Base-by-base conservation (phyloP, 2,888 invertebrate species). In the Agapostemon virescens region DNA sequence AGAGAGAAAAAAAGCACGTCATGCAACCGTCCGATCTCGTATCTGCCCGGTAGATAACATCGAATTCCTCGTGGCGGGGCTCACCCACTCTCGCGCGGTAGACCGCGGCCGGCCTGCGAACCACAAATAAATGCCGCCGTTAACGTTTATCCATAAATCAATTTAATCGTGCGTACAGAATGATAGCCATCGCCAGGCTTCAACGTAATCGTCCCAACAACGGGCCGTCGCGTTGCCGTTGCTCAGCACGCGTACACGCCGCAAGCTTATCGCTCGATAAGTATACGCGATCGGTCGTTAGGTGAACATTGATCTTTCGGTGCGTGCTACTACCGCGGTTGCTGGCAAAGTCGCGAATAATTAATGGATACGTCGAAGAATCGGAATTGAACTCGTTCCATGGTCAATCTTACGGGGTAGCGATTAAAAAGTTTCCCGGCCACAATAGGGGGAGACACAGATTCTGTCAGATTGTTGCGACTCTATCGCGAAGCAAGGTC, bases 111-210 rank as follows among this genome's bases (percentile, higher is more conserved):
- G 71, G 69, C 69, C 77, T 75, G 79, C 79, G 82, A 74, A 78
- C 82, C 83, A 84, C 86, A 88, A 85, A 87, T 87, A 73, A 84
- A 87, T 82, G 75, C 85, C 84, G 84, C 84, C 84, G 85, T 79
- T 85, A 89, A 88, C 87, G 79, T 84, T 88, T 87, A 80, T 40
- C 74, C 84, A 88, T 90, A 90, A 90, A 90, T 90, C 90, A 90
- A 89, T 87, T 89, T 89, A 90, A 90, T 89, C 90, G 88, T 85
- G 88, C 88, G 84, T 88, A 89, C 84, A 72, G 72, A 80, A 81
- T 78, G 87, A 88, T 88, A 86, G 79, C 76, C 79, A 87, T 87
- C 86, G 82, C 40, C 67, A 52, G 45, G 81, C 76, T 70, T 52
- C 87, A 89, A 89, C 86, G 85, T 88, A 89, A 89, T 89, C 88